Percentiles rank a stretch among this genome's conserved stretches.
Conservation (phyloP, 2,113 vertebrate species). For the Mesitornis unicolor region DNA sequence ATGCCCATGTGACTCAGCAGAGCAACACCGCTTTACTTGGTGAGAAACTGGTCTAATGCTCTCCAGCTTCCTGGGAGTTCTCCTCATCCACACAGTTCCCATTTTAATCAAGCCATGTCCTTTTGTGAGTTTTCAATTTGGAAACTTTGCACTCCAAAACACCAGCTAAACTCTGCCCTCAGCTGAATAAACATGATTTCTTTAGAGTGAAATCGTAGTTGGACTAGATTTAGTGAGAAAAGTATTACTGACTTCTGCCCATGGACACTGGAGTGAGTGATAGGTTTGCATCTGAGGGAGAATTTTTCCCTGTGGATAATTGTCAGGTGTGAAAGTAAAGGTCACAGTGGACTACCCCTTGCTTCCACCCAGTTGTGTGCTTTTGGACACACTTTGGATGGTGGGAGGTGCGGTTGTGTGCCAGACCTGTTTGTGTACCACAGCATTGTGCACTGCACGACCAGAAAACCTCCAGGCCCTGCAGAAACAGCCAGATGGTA, state of each 20-base stretch:
- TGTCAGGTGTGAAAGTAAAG: not conserved
- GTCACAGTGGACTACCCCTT: not conserved
- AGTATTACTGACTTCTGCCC: not conserved
- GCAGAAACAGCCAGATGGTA: not conserved
- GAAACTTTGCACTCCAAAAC: not conserved
- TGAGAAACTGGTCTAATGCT: not conserved
- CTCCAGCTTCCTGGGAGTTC: not conserved
- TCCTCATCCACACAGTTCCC: not conserved
- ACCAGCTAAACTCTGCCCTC: not conserved
- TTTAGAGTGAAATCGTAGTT: not conserved
- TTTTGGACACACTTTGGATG: accelerated
- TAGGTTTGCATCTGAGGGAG: not conserved
- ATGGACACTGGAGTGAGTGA: not conserved
- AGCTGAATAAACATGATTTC: not conserved
- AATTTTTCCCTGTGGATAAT: not conserved
- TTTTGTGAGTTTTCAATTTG: slow-evolving; percentile 1
- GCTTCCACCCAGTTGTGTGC: not conserved
- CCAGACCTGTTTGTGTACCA: not conserved
- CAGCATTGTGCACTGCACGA: not conserved
- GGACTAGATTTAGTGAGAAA: not conserved
- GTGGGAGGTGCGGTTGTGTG: accelerated
- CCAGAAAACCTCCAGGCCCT: not conserved
- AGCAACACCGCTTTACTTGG: not conserved
- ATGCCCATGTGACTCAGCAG: not conserved
- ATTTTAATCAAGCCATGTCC: not conserved